Evolutionary conservation across 1,140 invertebrate genomes (phyloP).

Genomic region (Camponotus pennsylvanicus): DNA sequence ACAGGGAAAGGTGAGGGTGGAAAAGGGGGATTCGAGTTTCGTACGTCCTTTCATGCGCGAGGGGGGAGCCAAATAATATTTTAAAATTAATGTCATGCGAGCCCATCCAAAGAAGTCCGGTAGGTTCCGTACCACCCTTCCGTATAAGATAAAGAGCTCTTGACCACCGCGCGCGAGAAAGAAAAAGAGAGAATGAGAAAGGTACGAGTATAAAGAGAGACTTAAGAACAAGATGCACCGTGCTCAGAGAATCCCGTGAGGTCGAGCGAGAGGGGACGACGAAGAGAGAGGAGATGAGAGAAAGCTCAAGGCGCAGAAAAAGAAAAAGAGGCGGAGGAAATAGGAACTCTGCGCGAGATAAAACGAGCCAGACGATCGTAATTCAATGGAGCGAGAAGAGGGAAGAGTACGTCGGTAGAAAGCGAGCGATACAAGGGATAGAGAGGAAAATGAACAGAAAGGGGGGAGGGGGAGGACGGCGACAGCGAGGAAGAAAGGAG

Average conservation of each 20-base stretch:
- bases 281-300: constrained; percentile 40
- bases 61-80: constrained; percentile 79
- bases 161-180: constrained; percentile 67
- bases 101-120: constrained; percentile 70
- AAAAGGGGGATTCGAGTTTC: constrained; percentile 40
- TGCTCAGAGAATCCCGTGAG: constrained; percentile 7
- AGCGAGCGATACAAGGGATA: constrained; percentile 26
- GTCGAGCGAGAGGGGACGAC: constrained; percentile 33
- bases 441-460: constrained; percentile 26
- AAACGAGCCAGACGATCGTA: constrained; percentile 50
- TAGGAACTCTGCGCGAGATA: constrained; percentile 50
- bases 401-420: constrained; percentile 51
- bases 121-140: constrained; percentile 72
- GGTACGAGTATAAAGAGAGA: constrained; percentile 26
- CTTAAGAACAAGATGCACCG: constrained; percentile 16
- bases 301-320: constrained; percentile 28
- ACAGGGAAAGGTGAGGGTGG: background rate
- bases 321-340: constrained; percentile 57
- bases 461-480: constrained; percentile 14
- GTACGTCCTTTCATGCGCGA: constrained; percentile 9
- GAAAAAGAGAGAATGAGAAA: constrained; percentile 41
- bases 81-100: constrained; percentile 82
- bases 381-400: constrained; percentile 69
- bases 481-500: constrained; percentile 67
- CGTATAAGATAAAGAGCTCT: constrained; percentile 75